Conservation (phyloP, 2,797 vertebrate genomes). For the Calcarius lapponicus region DNA sequence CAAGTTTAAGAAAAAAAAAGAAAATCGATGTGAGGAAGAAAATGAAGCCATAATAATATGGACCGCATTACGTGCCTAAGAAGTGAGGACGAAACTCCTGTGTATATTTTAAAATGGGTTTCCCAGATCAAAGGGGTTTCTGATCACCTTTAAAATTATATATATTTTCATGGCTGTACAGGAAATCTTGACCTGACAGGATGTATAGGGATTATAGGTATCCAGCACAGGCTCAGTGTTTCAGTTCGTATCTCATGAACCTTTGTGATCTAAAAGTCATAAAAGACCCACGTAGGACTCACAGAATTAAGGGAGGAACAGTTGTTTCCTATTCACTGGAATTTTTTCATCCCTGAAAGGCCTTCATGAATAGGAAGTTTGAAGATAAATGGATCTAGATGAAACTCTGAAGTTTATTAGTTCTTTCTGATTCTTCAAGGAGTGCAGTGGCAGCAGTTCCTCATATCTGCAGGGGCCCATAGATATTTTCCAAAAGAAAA, state of each 20-base stretch:
- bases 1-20: not conserved
- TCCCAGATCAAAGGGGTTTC: not conserved
- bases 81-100: conserved; percentile 5
- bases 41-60: not conserved
- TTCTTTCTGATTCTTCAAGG: not conserved
- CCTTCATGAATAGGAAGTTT: not conserved
- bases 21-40: not conserved
- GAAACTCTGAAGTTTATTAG: not conserved
- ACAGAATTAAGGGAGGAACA: not conserved
- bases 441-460: not conserved
- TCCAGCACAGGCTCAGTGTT: not conserved
- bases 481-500: conserved; percentile 3
- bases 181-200: not conserved
- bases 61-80: not conserved
- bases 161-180: not conserved
- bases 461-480: not conserved
- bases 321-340: not conserved
- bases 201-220: not conserved
- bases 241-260: not conserved
- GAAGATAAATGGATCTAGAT: not conserved
- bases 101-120: conserved; percentile 19
- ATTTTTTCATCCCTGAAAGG: not conserved
- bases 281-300: not conserved
- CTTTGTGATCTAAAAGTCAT: not conserved
- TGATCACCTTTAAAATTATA: conserved; percentile 12